Base-by-base conservation (phyloP, 2,888 invertebrate genomes). In the Hirtodrosophila alboralis region DNA sequence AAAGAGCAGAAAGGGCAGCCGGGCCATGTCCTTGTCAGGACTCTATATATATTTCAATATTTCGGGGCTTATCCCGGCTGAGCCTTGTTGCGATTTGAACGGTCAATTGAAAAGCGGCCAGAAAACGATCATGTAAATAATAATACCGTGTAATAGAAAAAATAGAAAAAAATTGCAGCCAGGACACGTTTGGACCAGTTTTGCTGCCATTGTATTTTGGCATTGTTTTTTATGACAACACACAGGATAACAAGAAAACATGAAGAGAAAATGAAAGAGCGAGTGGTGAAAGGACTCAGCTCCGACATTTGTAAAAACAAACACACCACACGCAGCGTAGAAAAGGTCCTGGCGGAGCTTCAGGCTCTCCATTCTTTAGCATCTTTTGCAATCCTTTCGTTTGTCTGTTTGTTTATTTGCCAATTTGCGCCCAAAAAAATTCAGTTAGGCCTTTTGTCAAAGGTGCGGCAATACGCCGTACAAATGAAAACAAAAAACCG, bases 81-180 rank as follows among this genome's bases (percentile, higher is more conserved):
- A 88, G 83, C 88, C 88, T 72, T 87, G 88, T 87, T 85, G 79
- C 87, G 79, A 84, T 78, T 75, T 80, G 65, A 77, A 87, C 77
- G 89, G 89, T 89, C 88, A 88, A 89, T 89, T 88, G 89, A 86
- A 86, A 84, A 70, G 76, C 75, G 76, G 52, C 73, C 83, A 71
- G 68, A 43, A 76, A 78, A 76, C 79, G 78, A 85, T 78, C 83
- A 60, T 48, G 58, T 43, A 54, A 59, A 70, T 66, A 70, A 62
- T 51, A 54, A 51, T 47, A 56, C 58, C 40, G 49, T n/a, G n/a
- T n/a, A n/a, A n/a, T n/a, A n/a, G n/a, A 36, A 54, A 23, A 28
- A 28, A 34, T 36, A 14, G 16, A 6, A 41, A 37, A 16, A 41
- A 43, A 31, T 36, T 9, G 21, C 36, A 27, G n/a, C 27, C 40